A percentile compares a stretch with the other conserved stretches of the same genome.
Evolutionary conservation across 2,888 invertebrate genomes (phyloP).

Genomic region (Chrysolina oricalcia): DNA sequence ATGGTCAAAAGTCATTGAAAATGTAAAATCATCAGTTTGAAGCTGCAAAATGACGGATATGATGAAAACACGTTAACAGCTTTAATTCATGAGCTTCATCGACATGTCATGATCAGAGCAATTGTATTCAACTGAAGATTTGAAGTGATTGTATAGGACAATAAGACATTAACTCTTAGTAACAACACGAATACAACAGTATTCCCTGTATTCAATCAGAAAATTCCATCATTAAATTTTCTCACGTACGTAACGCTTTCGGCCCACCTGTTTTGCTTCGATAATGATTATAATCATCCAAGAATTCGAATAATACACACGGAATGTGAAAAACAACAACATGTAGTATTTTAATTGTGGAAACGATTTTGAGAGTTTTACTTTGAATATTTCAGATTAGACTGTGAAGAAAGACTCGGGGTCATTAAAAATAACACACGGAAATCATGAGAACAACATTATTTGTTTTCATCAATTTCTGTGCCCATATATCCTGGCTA

Average conservation of each 20-base stretch:
- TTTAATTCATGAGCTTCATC: too few species aligned
- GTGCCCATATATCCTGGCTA: too few species aligned
- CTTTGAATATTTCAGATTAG: background rate
- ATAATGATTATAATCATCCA: constrained; percentile 1
- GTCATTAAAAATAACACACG: background rate
- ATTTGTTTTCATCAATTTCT: too few species aligned
- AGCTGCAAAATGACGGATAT: too few species aligned
- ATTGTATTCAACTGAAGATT: too few species aligned
- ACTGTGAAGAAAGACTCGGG: background rate
- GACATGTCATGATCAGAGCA: too few species aligned
- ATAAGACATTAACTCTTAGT: too few species aligned
- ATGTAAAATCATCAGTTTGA: too few species aligned
- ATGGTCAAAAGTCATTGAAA: too few species aligned
- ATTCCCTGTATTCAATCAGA: background rate
- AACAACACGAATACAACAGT: too few species aligned
- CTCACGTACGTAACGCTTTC: constrained; percentile 7
- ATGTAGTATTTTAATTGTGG: background rate
- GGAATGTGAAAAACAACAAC: background rate
- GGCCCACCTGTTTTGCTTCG: constrained; percentile 16
- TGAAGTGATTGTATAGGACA: too few species aligned
- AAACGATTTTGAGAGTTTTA: background rate
- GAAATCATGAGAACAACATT: background rate
- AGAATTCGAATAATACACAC: constrained; percentile 10
- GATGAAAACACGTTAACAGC: too few species aligned
- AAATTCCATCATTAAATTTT: background rate